These are phyloP conservation scores for Pantherophis vulpinus DNA, from an alignment of 2,797 vertebrate species.

Conservation along the genomic window DNA sequence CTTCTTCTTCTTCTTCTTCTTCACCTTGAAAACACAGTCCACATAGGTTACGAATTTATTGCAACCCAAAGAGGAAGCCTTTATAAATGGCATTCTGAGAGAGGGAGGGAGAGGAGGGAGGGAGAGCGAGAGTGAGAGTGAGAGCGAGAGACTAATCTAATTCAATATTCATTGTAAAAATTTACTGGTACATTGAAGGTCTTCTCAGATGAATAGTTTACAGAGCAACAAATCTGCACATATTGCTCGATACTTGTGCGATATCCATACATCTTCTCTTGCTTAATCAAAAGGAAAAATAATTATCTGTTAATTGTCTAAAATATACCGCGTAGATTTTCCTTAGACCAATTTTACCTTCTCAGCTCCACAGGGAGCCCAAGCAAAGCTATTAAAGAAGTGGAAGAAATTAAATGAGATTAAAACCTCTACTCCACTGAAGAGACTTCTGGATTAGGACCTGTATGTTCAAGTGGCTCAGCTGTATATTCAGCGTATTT, in stretches of 20 bases:
- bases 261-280: neutral
- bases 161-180: neutral
- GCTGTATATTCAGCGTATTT: neutral
- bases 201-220: neutral
- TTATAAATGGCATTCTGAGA: conserved; percentile 40
- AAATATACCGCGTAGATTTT: neutral
- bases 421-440: neutral
- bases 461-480: neutral
- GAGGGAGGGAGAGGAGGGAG: too few species aligned
- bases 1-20: conserved; percentile 31
- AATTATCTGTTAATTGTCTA: neutral
- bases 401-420: neutral
- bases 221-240: neutral
- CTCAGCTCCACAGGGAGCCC: neutral
- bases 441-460: neutral
- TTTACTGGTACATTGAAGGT: neutral
- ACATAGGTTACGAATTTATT: conserved; percentile 42
- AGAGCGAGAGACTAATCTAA: neutral
- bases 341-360: neutral
- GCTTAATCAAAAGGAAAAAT: neutral
- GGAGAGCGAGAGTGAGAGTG: too few species aligned
- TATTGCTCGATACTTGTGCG: neutral
- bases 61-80: conserved; percentile 44
- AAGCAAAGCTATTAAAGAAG: neutral
- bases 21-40: conserved; percentile 49